Evolutionary conservation across 1,140 invertebrate genomes (phyloP).

Genomic region (Papilio machaon): DNA sequence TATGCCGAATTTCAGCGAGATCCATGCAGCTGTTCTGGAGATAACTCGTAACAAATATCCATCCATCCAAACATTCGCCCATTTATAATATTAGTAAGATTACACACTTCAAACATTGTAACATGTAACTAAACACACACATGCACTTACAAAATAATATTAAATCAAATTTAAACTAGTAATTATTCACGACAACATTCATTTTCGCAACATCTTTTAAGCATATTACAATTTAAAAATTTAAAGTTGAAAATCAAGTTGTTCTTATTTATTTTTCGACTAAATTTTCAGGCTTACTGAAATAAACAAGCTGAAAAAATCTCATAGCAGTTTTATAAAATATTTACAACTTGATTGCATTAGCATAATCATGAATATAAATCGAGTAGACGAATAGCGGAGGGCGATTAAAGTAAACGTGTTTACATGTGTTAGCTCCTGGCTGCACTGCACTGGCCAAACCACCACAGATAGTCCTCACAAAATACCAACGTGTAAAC

Average conservation of each 20-base stretch:
- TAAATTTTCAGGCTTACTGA: background rate
- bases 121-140: too few relatives aligned
- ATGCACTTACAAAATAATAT: too few relatives aligned
- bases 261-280: background rate
- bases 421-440: background rate
- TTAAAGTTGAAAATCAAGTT: background rate
- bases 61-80: too few relatives aligned
- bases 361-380: slow-evolving; percentile 18
- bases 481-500: background rate
- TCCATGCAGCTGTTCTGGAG: too few relatives aligned
- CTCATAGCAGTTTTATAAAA: background rate
- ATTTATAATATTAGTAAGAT: too few relatives aligned
- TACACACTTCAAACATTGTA: background rate
- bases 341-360: slow-evolving; percentile 16
- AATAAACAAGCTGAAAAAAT: background rate
- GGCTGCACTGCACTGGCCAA: background rate
- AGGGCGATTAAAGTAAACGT: background rate
- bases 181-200: too few relatives aligned
- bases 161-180: too few relatives aligned
- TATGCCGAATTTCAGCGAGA: too few relatives aligned
- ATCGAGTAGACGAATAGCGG: slow-evolving; percentile 12
- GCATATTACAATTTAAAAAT: background rate
- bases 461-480: background rate
- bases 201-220: too few relatives aligned
- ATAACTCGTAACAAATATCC: too few relatives aligned